Evolutionary conservation across 2,888 invertebrate species (phyloP), one percentile per base, ranked within the genome.

Genomic region (Cerastis rubricosa): DNA sequence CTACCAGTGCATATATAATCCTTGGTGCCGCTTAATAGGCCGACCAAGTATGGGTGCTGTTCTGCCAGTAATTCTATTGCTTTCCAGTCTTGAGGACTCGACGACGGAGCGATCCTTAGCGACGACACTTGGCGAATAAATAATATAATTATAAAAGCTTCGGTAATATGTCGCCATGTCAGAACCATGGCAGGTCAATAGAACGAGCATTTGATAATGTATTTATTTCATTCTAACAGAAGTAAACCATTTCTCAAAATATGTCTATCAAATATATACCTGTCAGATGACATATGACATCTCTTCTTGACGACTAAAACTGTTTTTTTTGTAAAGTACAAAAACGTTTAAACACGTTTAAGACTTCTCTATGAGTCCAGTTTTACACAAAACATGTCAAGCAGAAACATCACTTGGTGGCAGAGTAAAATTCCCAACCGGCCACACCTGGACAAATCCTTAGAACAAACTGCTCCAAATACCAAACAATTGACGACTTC

Each of bases 1-100:
- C 90, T 90, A 1, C 95, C 96, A 3, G 94, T 91, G 82, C 95
- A 96, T 65, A 90, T 84, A 78, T 92, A 94, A 45, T 90, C 83
- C 75, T 87, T 91, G 40, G 78, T 82, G 29, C 74, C 35, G 71
- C 91, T 91, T 68, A 95, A 83, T 67, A 96, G 81, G 5, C 92
- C 95, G 9, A 93, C 94, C 25, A 95, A 76, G 76, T 92, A 95
- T 1, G 95, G 93, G 79, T 94, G 87, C 71, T 90, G 78, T 89
- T 95, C 95, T 64, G 94, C 94, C 47, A 95, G 85, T 22, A 70
- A 61, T 89, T 95, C 95, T 79, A 94, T 87, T 54, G 77, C 65
- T 78, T 49, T 88, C 93, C 93, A 93, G 63, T 91, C 85, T 43
- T 76, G 64, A 49, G 88, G 78, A 70, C 43, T 65, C n/a, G 69